These are phyloP conservation scores for Myotis daubentonii DNA, from an alignment of 2,797 vertebrate genomes.

Conservation along the genomic window DNA sequence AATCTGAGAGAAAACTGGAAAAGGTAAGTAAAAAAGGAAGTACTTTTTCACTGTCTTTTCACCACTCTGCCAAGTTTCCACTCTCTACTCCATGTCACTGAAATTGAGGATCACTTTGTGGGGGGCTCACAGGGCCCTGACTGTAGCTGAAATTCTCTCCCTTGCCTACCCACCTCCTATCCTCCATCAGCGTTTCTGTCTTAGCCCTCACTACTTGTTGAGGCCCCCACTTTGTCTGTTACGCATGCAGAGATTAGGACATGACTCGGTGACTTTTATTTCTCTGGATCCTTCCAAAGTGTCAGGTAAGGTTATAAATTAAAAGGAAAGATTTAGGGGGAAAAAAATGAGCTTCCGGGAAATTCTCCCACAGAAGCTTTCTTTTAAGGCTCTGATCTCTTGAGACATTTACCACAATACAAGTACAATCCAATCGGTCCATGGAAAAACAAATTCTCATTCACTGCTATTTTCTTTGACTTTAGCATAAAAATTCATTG, in stretches of 20 bases:
- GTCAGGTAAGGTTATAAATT: background rate
- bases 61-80: background rate
- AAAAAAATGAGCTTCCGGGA: background rate
- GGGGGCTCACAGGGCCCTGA: background rate
- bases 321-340: background rate
- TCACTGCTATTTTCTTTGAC: background rate
- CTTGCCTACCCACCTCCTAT: accelerated
- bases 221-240: background rate
- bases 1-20: background rate
- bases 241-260: background rate
- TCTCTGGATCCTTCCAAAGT: background rate
- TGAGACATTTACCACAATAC: background rate
- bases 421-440: background rate
- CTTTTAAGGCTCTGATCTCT: background rate
- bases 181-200: background rate
- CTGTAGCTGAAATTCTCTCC: background rate
- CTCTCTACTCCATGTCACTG: background rate
- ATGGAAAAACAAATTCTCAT: background rate
- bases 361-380: background rate
- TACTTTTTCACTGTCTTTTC: background rate
- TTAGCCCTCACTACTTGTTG: background rate
- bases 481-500: background rate
- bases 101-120: background rate
- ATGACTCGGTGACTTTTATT: background rate
- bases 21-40: background rate